Conservation (phyloP, 2,888 invertebrate genomes). For the Caenorhabditis macrosperma region DNA sequence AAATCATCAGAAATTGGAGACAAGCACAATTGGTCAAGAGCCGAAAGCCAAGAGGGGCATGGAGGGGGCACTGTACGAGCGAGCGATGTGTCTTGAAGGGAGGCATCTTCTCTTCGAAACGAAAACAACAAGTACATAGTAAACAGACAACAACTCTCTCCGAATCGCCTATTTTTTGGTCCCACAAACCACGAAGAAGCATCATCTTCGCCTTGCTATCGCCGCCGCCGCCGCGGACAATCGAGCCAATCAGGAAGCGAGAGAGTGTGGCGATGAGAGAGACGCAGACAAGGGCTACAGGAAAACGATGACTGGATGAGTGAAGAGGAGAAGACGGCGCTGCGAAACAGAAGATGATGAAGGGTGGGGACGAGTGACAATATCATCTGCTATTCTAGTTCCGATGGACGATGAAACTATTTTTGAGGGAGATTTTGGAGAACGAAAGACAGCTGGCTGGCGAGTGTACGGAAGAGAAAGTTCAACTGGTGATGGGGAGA, state of each 20-base stretch:
- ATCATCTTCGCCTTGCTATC: slow-evolving; percentile 12
- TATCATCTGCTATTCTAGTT: slow-evolving; percentile 57
- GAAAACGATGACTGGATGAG: slow-evolving; percentile 51
- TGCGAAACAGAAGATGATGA: slow-evolving; percentile 10
- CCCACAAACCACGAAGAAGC: slow-evolving; percentile 22
- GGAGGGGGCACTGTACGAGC: not conserved
- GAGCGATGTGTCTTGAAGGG: not conserved
- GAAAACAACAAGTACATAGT: slow-evolving; percentile 40
- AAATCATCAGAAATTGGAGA: slow-evolving; percentile 48
- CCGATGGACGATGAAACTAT: slow-evolving; percentile 27
- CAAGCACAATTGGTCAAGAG: slow-evolving; percentile 6
- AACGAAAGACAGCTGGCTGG: not conserved
- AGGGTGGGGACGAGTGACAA: not conserved
- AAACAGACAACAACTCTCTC: slow-evolving; percentile 32
- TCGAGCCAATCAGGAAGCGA: slow-evolving; percentile 60
- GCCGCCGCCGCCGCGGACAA: slow-evolving; percentile 37
- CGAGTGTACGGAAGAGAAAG: not conserved
- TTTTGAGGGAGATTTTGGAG: not conserved
- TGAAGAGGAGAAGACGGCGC: slow-evolving; percentile 19
- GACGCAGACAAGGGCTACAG: slow-evolving; percentile 47
- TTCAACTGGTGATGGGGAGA: not conserved
- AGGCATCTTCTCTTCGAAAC: not conserved
- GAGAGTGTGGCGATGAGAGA: slow-evolving; percentile 30
- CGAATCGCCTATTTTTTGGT: slow-evolving; percentile 33
- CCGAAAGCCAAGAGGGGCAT: not conserved